These are phyloP conservation scores for Synergus japonicus DNA, from an alignment of 2,888 invertebrate genomes.

Conservation along the genomic window DNA sequence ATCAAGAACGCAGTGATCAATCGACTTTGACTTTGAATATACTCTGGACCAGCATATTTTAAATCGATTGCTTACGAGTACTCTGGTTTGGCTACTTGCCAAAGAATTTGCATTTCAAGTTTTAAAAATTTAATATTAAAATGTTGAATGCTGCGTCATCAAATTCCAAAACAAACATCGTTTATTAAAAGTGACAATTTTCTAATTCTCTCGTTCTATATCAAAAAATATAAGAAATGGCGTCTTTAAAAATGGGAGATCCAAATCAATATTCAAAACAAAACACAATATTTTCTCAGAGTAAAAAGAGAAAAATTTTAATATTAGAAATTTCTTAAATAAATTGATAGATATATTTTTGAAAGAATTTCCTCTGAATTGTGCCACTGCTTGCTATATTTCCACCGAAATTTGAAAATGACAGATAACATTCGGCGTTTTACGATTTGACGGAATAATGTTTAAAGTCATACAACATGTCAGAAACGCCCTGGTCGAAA, in stretches of 20 bases:
- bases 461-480: not conserved
- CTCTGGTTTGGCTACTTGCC: not conserved
- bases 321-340: not conserved
- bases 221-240: not conserved
- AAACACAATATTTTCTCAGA: no score
- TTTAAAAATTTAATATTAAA: not conserved
- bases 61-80: not conserved
- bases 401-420: not conserved
- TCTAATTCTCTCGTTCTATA: not conserved
- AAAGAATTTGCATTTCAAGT: not conserved
- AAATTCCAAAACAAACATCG: not conserved
- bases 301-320: no score
- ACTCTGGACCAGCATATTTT: not conserved
- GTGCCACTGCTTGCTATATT: not conserved
- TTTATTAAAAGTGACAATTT: not conserved
- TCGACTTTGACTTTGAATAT: not conserved
- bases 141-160: not conserved
- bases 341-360: not conserved
- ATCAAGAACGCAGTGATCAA: not conserved
- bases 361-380: not conserved
- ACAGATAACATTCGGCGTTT: not conserved
- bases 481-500: conserved; percentile 7
- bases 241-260: not conserved
- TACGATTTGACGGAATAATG: conserved; percentile 43
- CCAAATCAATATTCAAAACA: no score